Percentiles rank a stretch among this genome's conserved stretches.
phyloP scores from a whole-genome alignment of 1,140 invertebrate genomes.

The Bathynomus jamesi region DNA sequence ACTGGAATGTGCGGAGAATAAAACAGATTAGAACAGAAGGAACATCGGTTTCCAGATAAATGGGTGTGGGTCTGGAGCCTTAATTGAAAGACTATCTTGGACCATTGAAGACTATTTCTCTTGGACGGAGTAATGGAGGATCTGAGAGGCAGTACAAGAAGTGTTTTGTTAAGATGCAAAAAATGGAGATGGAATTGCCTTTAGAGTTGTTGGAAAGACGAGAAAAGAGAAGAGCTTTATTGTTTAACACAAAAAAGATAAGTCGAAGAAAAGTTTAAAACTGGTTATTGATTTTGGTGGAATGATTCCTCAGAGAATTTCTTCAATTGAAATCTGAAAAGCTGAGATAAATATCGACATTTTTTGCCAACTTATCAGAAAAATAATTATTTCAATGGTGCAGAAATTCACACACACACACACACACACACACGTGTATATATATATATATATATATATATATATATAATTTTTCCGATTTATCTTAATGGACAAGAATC shows the following conservation, averaged over 20 bases:
- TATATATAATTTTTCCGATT: too few species aligned
- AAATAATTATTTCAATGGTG: too few species aligned
- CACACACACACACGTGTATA: too few species aligned
- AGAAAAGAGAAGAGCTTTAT: neutral
- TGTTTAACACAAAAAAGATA: neutral
- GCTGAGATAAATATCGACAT: neutral
- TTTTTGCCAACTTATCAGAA: neutral
- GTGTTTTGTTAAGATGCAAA: neutral
- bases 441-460: too few species aligned
- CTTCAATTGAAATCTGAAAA: neutral
- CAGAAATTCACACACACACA: too few species aligned
- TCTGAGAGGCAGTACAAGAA: neutral
- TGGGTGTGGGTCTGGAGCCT: constrained; percentile 7
- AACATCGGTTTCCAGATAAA: constrained; percentile 36
- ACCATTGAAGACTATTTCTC: neutral
- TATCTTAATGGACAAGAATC: too few species aligned
- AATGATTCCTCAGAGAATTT: neutral
- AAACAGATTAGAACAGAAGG: constrained; percentile 37
- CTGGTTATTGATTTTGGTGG: neutral
- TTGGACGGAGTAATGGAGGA: neutral
- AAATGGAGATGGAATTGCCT: neutral
- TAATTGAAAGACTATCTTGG: neutral
- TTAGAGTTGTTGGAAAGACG: neutral
- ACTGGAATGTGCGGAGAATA: constrained; percentile 36
- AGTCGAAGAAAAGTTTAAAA: neutral